phyloP scores from a whole-genome alignment of 2,797 vertebrate genomes.

The Lutjanus campechanus region DNA sequence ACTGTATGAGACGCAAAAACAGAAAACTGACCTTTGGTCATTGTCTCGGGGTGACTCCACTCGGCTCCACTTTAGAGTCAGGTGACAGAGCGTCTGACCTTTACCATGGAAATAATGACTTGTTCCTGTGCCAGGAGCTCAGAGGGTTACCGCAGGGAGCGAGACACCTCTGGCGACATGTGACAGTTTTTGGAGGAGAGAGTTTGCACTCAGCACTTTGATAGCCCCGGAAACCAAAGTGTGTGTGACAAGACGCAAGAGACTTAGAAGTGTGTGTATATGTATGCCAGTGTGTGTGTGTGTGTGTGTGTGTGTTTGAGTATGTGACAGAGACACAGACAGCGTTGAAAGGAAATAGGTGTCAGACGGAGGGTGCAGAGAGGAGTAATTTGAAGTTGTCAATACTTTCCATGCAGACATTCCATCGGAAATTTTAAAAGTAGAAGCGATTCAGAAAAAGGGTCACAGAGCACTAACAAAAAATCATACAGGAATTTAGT shows the following conservation, averaged over 20 bases:
- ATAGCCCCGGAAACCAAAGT: conserved; percentile 81
- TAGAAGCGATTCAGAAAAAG: conserved; percentile 18
- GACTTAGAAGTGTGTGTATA: conserved; percentile 64
- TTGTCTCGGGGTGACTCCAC: conserved; percentile 75
- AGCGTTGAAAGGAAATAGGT: conserved; percentile 78
- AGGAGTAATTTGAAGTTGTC: conserved; percentile 75
- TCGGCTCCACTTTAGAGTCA: conserved; percentile 78
- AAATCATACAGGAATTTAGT: no score
- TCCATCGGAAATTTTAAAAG: conserved; percentile 51
- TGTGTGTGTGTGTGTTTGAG: conserved; percentile 54
- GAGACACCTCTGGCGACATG: conserved; percentile 81
- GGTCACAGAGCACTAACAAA: neutral
- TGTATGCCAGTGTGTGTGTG: conserved; percentile 25
- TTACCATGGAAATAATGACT: conserved; percentile 85
- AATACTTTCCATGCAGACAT: conserved; percentile 69
- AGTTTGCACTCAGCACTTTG: conserved; percentile 83
- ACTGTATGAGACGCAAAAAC: conserved; percentile 66
- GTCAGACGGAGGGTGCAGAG: conserved; percentile 76
- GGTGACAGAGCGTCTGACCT: conserved; percentile 84
- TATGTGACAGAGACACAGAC: conserved; percentile 58
- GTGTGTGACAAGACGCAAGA: conserved; percentile 80
- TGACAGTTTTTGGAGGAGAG: conserved; percentile 81
- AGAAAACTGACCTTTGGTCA: conserved; percentile 83
- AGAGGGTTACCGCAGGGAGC: conserved; percentile 74
- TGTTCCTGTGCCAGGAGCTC: conserved; percentile 81